Conservation (phyloP, 2,888 invertebrate genomes). For the Eristalis pertinax region DNA sequence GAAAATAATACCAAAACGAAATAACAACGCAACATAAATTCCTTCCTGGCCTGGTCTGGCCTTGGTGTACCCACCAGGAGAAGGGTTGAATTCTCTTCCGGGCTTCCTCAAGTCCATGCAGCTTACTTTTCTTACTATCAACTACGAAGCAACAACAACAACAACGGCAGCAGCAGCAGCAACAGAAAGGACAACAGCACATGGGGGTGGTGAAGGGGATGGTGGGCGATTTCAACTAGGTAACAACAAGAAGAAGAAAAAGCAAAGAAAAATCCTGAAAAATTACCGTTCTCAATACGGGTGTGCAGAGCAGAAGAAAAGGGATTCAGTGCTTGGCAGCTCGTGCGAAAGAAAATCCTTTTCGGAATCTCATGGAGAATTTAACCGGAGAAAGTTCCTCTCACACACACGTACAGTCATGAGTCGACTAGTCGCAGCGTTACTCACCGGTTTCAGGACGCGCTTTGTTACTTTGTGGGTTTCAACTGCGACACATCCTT, state of each 20-base stretch:
- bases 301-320: constrained; percentile 40
- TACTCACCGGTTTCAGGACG: constrained; percentile 45
- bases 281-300: constrained; percentile 57
- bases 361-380: constrained; percentile 69
- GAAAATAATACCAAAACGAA: neutral
- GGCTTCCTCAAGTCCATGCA: constrained; percentile 7
- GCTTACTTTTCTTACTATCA: constrained; percentile 32
- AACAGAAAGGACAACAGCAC: neutral
- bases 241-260: neutral
- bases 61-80: neutral
- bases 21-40: constrained; percentile 34
- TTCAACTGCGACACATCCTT: constrained; percentile 33
- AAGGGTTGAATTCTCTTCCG: constrained; percentile 39
- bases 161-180: neutral
- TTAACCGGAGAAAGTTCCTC: constrained; percentile 61
- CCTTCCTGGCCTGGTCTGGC: constrained; percentile 64
- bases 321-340: constrained; percentile 56
- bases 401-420: neutral
- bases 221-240: neutral
- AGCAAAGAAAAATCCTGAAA: constrained; percentile 31
- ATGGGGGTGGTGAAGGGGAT: neutral
- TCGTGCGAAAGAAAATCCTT: constrained; percentile 70
- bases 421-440: constrained; percentile 6
- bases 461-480: constrained; percentile 57
- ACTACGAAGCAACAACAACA: neutral